phyloP scores from a whole-genome alignment of 2,888 invertebrate genomes.

The Molanna angustata region DNA sequence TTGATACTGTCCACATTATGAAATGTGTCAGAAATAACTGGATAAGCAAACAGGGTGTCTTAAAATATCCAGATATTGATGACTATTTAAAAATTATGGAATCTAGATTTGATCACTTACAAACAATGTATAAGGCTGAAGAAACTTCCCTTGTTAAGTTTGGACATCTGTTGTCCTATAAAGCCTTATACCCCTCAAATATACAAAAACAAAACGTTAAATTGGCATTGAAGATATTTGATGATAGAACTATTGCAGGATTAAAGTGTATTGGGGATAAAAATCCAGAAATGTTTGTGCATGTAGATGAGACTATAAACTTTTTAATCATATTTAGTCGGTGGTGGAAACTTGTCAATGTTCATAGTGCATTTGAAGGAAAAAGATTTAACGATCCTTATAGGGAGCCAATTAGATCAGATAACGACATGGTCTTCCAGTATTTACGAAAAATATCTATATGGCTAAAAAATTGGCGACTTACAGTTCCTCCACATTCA shows the following conservation, averaged over 20 bases:
- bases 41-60: background rate
- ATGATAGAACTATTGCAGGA: slow-evolving; percentile 7
- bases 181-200: slow-evolving; percentile 4
- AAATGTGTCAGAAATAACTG: slow-evolving; percentile 6
- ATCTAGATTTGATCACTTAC: slow-evolving; percentile 2
- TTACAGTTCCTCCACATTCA: background rate
- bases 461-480: background rate
- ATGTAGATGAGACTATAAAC: background rate
- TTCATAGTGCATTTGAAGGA: background rate
- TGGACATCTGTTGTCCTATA: background rate
- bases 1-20: slow-evolving; percentile 6
- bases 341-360: slow-evolving; percentile 1
- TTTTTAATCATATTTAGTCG: background rate
- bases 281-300: background rate
- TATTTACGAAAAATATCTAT: background rate
- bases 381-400: background rate
- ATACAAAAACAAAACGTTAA: slow-evolving; percentile 7
- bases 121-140: background rate
- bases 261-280: slow-evolving; percentile 1
- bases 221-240: slow-evolving; percentile 1
- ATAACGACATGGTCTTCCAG: background rate
- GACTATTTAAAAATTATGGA: background rate
- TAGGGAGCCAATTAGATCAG: background rate
- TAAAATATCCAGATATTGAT: slow-evolving; percentile 6
- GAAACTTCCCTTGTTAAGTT: background rate